Evolutionary conservation across 2,888 invertebrate species (phyloP).

Genomic region (Melanchra persicariae): DNA sequence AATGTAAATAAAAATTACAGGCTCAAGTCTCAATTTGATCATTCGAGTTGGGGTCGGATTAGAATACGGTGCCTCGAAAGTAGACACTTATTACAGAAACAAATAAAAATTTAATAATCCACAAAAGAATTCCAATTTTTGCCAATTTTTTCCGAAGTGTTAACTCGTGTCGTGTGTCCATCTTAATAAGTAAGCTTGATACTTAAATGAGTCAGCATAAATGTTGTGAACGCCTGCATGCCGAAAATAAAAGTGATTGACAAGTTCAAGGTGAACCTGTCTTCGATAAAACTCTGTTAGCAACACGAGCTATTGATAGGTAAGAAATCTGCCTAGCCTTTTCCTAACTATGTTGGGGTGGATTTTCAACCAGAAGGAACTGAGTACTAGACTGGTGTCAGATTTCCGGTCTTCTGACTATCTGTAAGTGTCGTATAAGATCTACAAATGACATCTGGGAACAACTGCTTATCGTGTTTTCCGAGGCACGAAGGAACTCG

Average conservation of each 20-base stretch:
- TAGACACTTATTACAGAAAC: not conserved
- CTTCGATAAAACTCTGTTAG: constrained; percentile 10
- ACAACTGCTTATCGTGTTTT: too few relatives aligned
- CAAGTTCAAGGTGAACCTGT: constrained; percentile 37
- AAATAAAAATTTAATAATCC: not conserved
- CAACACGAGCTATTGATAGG: not conserved
- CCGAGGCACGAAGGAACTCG: too few relatives aligned
- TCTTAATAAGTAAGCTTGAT: constrained; percentile 37
- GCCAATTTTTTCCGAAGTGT: constrained; percentile 13
- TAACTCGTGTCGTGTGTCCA: constrained; percentile 29
- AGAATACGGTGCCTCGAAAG: not conserved
- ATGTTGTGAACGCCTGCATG: constrained; percentile 27
- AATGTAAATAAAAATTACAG: not conserved
- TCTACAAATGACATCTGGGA: too few relatives aligned
- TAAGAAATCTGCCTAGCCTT: not conserved
- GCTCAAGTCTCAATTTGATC: too few relatives aligned
- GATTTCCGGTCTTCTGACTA: too few relatives aligned
- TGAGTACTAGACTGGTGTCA: too few relatives aligned
- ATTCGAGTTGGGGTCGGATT: too few relatives aligned
- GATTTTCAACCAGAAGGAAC: too few relatives aligned
- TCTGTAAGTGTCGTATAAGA: too few relatives aligned
- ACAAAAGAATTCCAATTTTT: not conserved
- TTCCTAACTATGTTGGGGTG: too few relatives aligned
- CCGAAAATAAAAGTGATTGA: constrained; percentile 34
- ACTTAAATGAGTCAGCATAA: constrained; percentile 28